Base-by-base conservation (phyloP, 2,888 invertebrate species). In the Polyommatus icarus region DNA sequence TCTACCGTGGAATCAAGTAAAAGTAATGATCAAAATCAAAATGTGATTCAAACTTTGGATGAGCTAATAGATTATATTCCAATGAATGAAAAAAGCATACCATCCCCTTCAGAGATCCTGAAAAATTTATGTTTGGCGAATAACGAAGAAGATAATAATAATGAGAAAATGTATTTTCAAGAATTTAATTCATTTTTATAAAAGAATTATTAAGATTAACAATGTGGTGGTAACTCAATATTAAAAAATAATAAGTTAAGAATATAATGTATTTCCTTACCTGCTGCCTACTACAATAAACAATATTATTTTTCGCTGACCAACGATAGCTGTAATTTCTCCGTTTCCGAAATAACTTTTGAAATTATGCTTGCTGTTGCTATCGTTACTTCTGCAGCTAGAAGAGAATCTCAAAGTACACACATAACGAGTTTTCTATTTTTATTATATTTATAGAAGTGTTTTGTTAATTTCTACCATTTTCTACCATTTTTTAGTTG, bases 91-190 rank as follows among this genome's bases (percentile, higher is more conserved):
- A 95, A 95, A 81, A 95, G 94, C 86, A 87, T 95, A 20, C 95
- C 95, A 78, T 96, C 96, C 3, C 96, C 97, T 12, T 95, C 96
- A 50, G 94, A 95, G 83, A 95, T 96, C 82, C 91, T 96, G 80
- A 95, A 95, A 88, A 96, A 96, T 81, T 90, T 96, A 81, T 95
- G 95, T 82, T 89, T 96, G 76, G 95, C 92, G 1, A 90, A 87
- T 78, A 92, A 96, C 85, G 90, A 93, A 32, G 89, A 91, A 76
- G 87, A 85, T 76, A 36, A 57, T 32, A 71, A 59, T 78, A 46
- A 76, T 57, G 76, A 67, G 29, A 61, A 36, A 6, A 78, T 61
- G 24, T 75, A 77, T 29, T 76, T 59, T 10, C 79, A 78, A 76
- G 78, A 79, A 36, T 76, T 79, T 61, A 78, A 75, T 71, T 76